Conservation (phyloP, 2,888 invertebrate species). For the Galerucella pusilla region DNA sequence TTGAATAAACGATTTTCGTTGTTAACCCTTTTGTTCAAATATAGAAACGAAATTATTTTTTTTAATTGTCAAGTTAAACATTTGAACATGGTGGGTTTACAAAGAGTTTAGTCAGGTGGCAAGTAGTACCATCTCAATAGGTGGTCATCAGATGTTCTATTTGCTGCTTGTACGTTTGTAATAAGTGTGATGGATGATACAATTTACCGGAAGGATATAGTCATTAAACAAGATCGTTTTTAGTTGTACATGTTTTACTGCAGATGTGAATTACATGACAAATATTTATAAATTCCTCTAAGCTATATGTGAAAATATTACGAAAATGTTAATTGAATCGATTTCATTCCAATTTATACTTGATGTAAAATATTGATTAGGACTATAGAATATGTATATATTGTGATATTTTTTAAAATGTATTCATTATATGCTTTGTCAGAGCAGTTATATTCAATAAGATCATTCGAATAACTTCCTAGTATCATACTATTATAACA, state of each 20-base stretch:
- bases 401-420: no score
- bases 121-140: constrained; percentile 29
- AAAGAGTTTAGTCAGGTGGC: constrained; percentile 34
- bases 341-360: neutral
- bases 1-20: constrained; percentile 27
- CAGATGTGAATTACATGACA: neutral
- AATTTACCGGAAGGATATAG: constrained; percentile 9
- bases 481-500: no score
- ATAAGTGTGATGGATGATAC: constrained; percentile 20
- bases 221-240: neutral
- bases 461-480: no score
- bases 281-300: neutral
- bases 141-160: constrained; percentile 31
- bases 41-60: constrained; percentile 36
- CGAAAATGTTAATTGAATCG: neutral
- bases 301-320: neutral
- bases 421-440: no score
- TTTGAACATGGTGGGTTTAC: constrained; percentile 18
- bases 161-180: constrained; percentile 11
- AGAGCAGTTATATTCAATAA: no score
- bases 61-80: constrained; percentile 31
- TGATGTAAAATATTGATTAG: neutral
- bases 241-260: neutral
- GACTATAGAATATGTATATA: neutral
- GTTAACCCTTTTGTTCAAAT: constrained; percentile 39